Evolutionary conservation across 2,113 vertebrate genomes (phyloP).

Genomic region (Chunga burmeisteri): DNA sequence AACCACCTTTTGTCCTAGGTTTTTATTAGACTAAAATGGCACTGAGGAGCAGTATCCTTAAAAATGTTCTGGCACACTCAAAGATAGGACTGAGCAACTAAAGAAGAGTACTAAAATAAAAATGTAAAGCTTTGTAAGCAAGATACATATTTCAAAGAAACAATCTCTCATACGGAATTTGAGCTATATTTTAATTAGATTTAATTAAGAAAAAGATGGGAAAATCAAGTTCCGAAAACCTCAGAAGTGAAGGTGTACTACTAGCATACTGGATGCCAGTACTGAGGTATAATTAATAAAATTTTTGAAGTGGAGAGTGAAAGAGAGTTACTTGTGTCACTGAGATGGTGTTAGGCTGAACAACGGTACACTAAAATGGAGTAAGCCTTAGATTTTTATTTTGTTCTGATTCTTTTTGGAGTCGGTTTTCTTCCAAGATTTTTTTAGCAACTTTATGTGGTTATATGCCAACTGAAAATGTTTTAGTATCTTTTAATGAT

Average conservation of each 20-base stretch:
- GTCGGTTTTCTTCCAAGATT: background rate
- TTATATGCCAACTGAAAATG: background rate
- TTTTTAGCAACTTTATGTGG: background rate
- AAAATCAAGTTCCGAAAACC: background rate
- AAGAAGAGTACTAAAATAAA: background rate
- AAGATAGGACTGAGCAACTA: background rate
- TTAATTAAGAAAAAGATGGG: background rate
- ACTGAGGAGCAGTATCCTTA: background rate
- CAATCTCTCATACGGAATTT: background rate
- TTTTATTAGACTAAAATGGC: background rate
- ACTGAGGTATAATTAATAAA: background rate
- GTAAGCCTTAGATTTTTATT: background rate
- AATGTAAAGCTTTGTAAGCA: background rate
- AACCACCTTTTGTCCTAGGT: background rate
- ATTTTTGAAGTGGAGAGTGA: background rate
- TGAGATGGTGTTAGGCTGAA: background rate
- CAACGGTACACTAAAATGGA: accelerated
- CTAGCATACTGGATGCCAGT: background rate
- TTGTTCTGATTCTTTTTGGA: background rate
- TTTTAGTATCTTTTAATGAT: background rate
- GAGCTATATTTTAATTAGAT: background rate
- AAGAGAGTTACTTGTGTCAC: background rate
- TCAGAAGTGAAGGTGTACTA: background rate
- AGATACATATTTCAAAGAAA: background rate
- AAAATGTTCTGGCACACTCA: background rate